Percentiles rank a stretch among this genome's conserved stretches.
Evolutionary conservation across 1,140 invertebrate species (phyloP).

Genomic region (Battus philenor): DNA sequence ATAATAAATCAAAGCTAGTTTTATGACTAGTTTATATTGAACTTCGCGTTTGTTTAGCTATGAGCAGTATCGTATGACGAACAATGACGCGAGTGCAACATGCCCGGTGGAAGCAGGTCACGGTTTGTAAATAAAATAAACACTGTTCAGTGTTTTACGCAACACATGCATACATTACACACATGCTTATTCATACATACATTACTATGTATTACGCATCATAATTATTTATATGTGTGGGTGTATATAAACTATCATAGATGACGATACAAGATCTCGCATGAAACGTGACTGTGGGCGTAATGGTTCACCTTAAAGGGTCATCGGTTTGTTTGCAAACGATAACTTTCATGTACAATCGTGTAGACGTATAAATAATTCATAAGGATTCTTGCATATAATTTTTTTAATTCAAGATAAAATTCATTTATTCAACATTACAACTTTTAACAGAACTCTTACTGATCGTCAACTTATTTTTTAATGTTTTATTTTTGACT

Average conservation of each 20-base stretch:
- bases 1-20: too few relatives aligned
- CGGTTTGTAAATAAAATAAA: conserved; percentile 12
- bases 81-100: conserved; percentile 4
- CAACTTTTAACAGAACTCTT: too few relatives aligned
- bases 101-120: conserved; percentile 1
- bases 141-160: not conserved
- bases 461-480: too few relatives aligned
- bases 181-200: too few relatives aligned
- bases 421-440: too few relatives aligned
- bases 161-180: not conserved
- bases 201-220: too few relatives aligned
- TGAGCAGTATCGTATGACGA: conserved; percentile 2
- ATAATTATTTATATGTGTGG: not conserved
- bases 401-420: too few relatives aligned
- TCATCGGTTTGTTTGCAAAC: conserved; percentile 7
- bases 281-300: conserved; percentile 8
- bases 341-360: conserved; percentile 1
- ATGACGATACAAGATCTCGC: not conserved
- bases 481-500: too few relatives aligned
- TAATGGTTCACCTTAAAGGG: conserved; percentile 10
- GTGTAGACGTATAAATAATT: not conserved
- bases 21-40: conserved; percentile 11
- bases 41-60: not conserved
- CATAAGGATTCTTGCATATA: too few relatives aligned
- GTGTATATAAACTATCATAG: too few relatives aligned